Evolutionary conservation across 2,113 vertebrate species (phyloP).

Genomic region (Myrmecophaga tridactyla): DNA sequence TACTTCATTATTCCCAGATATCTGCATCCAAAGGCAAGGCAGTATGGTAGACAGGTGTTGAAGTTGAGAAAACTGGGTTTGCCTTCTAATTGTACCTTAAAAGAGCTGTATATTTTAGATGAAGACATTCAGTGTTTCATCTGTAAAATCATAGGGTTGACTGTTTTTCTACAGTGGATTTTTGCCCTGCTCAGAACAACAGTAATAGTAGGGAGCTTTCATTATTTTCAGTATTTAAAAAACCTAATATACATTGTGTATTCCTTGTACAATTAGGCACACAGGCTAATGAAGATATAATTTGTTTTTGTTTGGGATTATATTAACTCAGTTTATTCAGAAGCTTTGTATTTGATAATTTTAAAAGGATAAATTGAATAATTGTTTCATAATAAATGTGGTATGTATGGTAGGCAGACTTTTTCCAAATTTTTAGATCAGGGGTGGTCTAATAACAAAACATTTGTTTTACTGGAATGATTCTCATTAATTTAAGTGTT

Average conservation of each 20-base stretch:
- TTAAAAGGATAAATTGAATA: not conserved
- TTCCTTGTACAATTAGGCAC: not conserved
- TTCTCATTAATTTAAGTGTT: not conserved
- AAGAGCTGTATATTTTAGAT: not conserved
- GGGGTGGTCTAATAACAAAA: not conserved
- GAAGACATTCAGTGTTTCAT: not conserved
- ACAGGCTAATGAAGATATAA: not conserved
- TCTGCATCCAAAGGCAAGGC: not conserved
- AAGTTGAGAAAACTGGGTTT: not conserved
- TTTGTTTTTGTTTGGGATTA: slow-evolving; percentile 14
- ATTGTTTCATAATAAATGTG: not conserved
- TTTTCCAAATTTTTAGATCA: slow-evolving; percentile 9
- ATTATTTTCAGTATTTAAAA: slow-evolving; percentile 25
- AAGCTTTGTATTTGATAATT: not conserved
- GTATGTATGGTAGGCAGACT: not conserved
- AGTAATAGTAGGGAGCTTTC: not conserved
- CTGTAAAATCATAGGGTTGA: not conserved
- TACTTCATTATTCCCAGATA: not conserved
- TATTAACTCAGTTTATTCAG: not conserved
- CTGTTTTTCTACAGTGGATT: not conserved
- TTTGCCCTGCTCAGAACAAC: not conserved
- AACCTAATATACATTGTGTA: not conserved
- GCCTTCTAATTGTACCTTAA: not conserved
- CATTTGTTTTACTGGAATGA: not conserved
- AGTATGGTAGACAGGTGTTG: not conserved